Base-by-base conservation (phyloP, 2,797 vertebrate genomes). In the Hozukius guyotensis region DNA sequence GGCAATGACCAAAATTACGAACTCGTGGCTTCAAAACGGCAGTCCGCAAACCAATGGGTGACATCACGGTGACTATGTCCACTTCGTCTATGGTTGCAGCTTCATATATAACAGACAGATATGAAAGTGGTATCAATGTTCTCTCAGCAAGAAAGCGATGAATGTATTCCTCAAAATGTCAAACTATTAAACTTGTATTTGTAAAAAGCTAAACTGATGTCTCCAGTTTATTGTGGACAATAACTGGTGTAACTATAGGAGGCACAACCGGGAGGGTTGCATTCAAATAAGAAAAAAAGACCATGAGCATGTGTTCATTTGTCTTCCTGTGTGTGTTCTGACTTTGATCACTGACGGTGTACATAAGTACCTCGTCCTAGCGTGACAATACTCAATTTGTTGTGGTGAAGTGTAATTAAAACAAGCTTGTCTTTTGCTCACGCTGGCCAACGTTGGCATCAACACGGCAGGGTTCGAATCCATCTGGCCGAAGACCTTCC, bases 351-450 rank as follows among this genome's bases (percentile, higher is more conserved):
- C 68, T 65, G 65, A 71, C 80, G 62, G 81, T 65, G 79, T 75
- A 72, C 66, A 77, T 63, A 85, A 81, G 69, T 56, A 62, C 38
- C 72, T 63, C 72, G 57, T 14, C 27, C 67, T 73, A 22, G 77
- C 73, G 59, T 83, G 87, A 88, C 31, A 87, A 67, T 60, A 4
- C 63, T 57, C 67, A 29, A 55, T 83, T 87, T 89, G 75, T 78
- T 83, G 80, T 78, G 72, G 69, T 75, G 75, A 77, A 57, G 79
- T 16, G 66, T 88, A 87, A 91, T 88, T 87, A 88, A 90, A 92
- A 76, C 78, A 87, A 79, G 88, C 83, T 70, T 85, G 63, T 82
- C 57, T 81, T 87, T 71, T 80, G 65, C 59, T 72, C 79, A 60
- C 65, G 55, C 46, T 53, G 80, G 80, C 81, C 72, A 77, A 55